Conservation (phyloP, 2,113 vertebrate genomes). For the Gymnorhina tibicen region DNA sequence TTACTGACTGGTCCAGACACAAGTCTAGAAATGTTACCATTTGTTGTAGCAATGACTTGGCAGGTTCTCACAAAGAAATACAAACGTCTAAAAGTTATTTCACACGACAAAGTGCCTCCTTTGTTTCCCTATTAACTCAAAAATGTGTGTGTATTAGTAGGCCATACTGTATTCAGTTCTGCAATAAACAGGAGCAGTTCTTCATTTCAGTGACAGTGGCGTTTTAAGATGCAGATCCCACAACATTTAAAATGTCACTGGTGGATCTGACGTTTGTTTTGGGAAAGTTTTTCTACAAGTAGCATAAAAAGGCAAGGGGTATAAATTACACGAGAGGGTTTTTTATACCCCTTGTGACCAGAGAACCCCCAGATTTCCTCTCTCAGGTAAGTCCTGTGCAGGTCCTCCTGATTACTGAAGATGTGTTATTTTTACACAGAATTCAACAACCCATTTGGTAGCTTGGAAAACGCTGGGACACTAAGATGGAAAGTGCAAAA, state of each 20-base stretch:
- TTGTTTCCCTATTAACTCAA: not conserved
- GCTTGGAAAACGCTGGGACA: not conserved
- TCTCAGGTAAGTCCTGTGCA: not conserved
- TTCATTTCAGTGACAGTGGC: not conserved
- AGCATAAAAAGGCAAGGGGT: not conserved
- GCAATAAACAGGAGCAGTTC: not conserved
- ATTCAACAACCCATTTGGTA: not conserved
- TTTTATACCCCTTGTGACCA: not conserved
- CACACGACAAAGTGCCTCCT: not conserved
- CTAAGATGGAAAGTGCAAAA: not conserved
- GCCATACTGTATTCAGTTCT: not conserved
- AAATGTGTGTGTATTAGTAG: not conserved
- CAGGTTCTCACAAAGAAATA: not conserved
- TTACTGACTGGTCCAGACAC: not conserved
- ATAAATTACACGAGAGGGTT: not conserved
- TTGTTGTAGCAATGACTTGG: not conserved
- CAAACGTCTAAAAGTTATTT: not conserved
- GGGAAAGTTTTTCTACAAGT: not conserved
- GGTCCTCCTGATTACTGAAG: not conserved
- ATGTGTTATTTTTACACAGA: not conserved
- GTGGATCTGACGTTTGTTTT: not conserved
- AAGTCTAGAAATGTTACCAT: not conserved
- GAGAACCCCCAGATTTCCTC: not conserved
- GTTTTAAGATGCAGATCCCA: not conserved
- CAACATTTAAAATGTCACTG: not conserved